Evolutionary conservation across 2,113 vertebrate species (phyloP).

Genomic region (Micromys minutus): DNA sequence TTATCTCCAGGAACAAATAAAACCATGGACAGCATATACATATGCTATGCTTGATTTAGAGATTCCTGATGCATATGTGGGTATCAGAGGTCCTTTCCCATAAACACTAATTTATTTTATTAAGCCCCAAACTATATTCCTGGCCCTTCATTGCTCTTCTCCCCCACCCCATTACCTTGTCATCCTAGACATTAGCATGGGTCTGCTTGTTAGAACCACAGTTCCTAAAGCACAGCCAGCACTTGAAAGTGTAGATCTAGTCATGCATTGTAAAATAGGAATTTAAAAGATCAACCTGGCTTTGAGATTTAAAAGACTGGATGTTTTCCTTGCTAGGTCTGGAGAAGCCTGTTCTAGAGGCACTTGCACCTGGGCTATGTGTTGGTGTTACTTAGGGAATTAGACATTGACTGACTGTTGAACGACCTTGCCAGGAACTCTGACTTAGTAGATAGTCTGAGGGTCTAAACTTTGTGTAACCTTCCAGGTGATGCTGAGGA

Average conservation of each 20-base stretch:
- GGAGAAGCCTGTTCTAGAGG: neutral
- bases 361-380: neutral
- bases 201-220: neutral
- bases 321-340: neutral
- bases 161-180: neutral
- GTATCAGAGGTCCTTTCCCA: neutral
- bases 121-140: neutral
- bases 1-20: neutral
- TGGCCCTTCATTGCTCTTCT: neutral
- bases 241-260: neutral
- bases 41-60: neutral
- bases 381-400: neutral
- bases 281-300: neutral
- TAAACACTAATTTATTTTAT: neutral
- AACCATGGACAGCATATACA: neutral
- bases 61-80: neutral
- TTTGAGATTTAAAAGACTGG: neutral
- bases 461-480: neutral
- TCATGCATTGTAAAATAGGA: neutral
- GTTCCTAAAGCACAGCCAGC: neutral
- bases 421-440: neutral
- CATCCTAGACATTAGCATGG: neutral
- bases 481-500: neutral
- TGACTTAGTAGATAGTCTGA: neutral
- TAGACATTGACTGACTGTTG: neutral